These are phyloP conservation scores for Ectemnius continuus DNA, from an alignment of 2,888 invertebrate genomes.

Conservation along the genomic window DNA sequence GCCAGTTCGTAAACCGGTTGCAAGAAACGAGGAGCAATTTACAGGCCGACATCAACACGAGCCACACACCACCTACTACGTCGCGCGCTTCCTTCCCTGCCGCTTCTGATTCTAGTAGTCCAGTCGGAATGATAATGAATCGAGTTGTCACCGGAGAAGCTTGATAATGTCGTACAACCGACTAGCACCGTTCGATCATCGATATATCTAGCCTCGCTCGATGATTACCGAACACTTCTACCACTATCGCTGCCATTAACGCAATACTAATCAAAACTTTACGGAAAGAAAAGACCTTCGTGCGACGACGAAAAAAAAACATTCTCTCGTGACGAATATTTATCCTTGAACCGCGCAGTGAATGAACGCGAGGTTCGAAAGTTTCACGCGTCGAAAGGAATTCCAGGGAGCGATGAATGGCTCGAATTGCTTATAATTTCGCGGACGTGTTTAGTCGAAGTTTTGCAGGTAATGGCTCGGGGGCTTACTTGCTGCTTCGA, in stretches of 20 bases:
- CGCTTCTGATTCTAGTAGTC: conserved; percentile 29
- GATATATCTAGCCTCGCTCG: too few species aligned
- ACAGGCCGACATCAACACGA: conserved; percentile 38
- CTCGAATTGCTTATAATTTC: background rate
- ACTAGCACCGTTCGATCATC: background rate
- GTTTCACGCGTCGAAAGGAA: background rate
- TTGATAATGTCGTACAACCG: conserved; percentile 2
- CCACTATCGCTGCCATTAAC: too few species aligned
- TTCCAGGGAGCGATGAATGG: conserved; percentile 1
- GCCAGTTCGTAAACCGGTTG: conserved; percentile 60
- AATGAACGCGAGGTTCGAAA: background rate
- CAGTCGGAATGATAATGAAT: conserved; percentile 42
- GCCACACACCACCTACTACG: conserved; percentile 42
- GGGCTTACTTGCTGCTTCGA: background rate
- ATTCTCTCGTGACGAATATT: too few species aligned
- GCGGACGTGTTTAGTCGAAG: background rate
- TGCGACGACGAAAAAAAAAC: too few species aligned
- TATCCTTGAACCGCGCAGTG: background rate
- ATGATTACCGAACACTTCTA: too few species aligned
- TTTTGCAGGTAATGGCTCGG: background rate
- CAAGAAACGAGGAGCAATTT: conserved; percentile 55
- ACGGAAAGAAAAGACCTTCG: too few species aligned
- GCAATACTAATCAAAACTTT: too few species aligned
- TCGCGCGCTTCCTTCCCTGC: background rate
- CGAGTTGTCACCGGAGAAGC: conserved; percentile 16